Conservation (phyloP, 2,888 invertebrate genomes). For the Eupithecia centaureata region DNA sequence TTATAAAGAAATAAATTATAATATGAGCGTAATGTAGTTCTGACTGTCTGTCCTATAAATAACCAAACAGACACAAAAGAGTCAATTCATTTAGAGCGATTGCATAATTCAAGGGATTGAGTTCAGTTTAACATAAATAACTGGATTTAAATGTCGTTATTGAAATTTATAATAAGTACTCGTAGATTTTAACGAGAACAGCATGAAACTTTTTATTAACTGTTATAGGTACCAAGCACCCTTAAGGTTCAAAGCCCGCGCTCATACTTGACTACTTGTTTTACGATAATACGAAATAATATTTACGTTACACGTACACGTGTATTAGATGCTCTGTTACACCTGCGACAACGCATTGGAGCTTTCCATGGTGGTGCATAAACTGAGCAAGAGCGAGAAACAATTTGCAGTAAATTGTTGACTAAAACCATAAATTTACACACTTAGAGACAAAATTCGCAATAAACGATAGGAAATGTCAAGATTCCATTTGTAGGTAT, state of each 20-base stretch:
- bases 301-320: constrained; percentile 16
- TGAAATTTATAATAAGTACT: background rate
- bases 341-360: constrained; percentile 21
- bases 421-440: constrained; percentile 16
- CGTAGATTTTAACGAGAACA: background rate
- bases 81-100: background rate
- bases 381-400: constrained; percentile 8
- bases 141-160: background rate
- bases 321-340: constrained; percentile 18
- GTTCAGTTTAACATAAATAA: constrained; percentile 1
- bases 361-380: constrained; percentile 8
- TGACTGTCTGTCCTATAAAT: background rate
- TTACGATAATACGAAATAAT: constrained; percentile 21
- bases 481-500: constrained; percentile 48
- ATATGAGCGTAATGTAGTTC: too few relatives aligned
- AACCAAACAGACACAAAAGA: background rate
- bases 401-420: constrained; percentile 23
- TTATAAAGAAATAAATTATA: too few relatives aligned
- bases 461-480: constrained; percentile 26
- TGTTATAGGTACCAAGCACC: background rate
- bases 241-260: background rate
- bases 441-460: constrained; percentile 17
- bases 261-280: constrained; percentile 11
- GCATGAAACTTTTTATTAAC: background rate
- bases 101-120: background rate